Evolutionary conservation across 2,797 vertebrate genomes (phyloP).

Genomic region (Pelochelys cantorii): DNA sequence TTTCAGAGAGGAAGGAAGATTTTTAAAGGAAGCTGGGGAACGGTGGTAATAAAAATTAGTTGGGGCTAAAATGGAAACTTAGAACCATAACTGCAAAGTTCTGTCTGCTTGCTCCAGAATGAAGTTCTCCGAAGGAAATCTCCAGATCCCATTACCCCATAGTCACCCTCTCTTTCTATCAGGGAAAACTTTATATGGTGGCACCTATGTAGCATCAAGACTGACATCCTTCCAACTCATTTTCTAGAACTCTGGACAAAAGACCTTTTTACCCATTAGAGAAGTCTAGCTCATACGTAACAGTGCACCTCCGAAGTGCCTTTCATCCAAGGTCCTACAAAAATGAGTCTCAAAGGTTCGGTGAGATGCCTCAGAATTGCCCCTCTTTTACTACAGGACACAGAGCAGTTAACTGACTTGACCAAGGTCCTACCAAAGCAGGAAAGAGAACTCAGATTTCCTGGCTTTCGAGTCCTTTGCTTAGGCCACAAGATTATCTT

Average conservation of each 20-base stretch:
- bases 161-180: background rate
- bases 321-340: background rate
- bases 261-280: background rate
- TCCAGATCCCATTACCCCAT: background rate
- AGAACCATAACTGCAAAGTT: background rate
- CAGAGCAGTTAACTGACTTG: background rate
- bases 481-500: background rate
- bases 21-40: background rate
- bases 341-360: background rate
- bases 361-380: background rate
- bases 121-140: rapidly evolving
- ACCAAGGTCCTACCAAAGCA: background rate
- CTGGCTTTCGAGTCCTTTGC: background rate
- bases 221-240: background rate
- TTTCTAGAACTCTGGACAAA: background rate
- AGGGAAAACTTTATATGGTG: background rate
- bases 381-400: background rate
- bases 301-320: background rate
- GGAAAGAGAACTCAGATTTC: background rate
- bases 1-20: background rate
- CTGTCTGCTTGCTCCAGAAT: rapidly evolving
- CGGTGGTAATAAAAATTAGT: background rate
- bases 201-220: background rate
- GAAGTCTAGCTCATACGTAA: background rate
- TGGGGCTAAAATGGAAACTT: background rate